Conservation (phyloP, 2,797 vertebrate species). For the Loriculus beryllinus region DNA sequence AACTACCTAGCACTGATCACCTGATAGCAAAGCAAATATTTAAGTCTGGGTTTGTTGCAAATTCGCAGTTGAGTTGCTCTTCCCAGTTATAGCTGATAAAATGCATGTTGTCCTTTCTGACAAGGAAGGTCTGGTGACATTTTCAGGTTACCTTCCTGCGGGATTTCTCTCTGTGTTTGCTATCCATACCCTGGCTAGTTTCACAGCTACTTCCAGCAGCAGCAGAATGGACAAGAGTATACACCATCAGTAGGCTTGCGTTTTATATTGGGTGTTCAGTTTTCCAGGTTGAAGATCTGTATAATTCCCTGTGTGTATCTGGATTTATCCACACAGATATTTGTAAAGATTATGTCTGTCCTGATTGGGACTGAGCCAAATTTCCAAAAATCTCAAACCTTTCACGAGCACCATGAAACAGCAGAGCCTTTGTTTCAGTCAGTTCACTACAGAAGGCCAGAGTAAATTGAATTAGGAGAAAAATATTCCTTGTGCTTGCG, state of each 20-base stretch:
- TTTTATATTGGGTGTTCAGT: not conserved
- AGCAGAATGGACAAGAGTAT: not conserved
- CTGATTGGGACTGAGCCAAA: not conserved
- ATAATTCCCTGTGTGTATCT: not conserved
- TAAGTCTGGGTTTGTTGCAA: not conserved
- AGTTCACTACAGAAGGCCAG: not conserved
- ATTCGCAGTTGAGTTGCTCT: not conserved
- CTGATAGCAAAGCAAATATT: constrained; percentile 18
- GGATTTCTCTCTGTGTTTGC: not conserved
- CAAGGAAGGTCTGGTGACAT: not conserved
- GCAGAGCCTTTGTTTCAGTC: constrained; percentile 23
- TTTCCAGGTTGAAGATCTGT: not conserved
- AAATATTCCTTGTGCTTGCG: not conserved
- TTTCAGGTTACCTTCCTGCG: not conserved
- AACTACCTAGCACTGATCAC: not conserved
- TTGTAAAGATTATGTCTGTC: not conserved
- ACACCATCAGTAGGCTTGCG: not conserved
- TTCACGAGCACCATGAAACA: not conserved
- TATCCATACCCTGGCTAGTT: not conserved
- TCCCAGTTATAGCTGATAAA: not conserved
- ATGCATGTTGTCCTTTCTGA: fast-evolving
- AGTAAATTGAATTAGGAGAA: constrained; percentile 39
- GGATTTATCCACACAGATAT: not conserved
- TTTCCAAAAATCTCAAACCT: not conserved
- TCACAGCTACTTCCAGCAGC: not conserved